Percentiles rank a stretch among this genome's conserved stretches.
phyloP scores from a whole-genome alignment of 2,888 invertebrate genomes.

The Brenthis daphne region DNA sequence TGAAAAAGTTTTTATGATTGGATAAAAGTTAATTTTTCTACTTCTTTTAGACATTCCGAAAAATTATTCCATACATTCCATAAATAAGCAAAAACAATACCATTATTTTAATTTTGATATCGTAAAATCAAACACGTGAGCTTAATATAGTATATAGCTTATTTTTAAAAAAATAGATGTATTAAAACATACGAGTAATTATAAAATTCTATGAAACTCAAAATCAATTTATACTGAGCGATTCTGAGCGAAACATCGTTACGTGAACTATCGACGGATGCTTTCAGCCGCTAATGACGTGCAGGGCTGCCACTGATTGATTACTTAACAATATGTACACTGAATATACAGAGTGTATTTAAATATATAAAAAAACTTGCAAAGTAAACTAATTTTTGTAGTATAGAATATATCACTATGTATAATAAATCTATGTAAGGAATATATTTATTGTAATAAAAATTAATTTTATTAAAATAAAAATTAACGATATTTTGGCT shows the following conservation, averaged over 20 bases:
- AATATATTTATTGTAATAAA: too few species aligned
- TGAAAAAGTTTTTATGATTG: too few species aligned
- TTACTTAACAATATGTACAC: slow-evolving; percentile 16
- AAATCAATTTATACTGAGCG: slow-evolving; percentile 23
- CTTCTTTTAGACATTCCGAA: too few species aligned
- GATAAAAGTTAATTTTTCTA: too few species aligned
- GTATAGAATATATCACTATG: too few species aligned
- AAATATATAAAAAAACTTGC: too few species aligned
- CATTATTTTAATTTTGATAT: too few species aligned
- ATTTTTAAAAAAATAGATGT: not conserved
- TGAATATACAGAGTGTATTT: not conserved
- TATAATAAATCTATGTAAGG: too few species aligned
- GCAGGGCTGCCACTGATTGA: slow-evolving; percentile 46
- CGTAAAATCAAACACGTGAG: not conserved
- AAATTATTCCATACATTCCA: too few species aligned
- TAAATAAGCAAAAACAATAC: too few species aligned
- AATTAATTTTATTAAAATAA: too few species aligned
- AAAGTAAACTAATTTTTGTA: not conserved
- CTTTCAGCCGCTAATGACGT: slow-evolving; percentile 51
- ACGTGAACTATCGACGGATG: slow-evolving; percentile 50
- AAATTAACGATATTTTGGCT: too few species aligned
- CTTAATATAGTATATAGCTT: not conserved
- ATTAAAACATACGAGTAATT: not conserved
- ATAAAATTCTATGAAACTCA: not conserved
- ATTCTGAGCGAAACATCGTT: slow-evolving; percentile 43